Evolutionary conservation across 1,140 invertebrate species (phyloP), one percentile per base, ranked within the genome.

Genomic region (Scaptodrosophila lebanonensis): DNA sequence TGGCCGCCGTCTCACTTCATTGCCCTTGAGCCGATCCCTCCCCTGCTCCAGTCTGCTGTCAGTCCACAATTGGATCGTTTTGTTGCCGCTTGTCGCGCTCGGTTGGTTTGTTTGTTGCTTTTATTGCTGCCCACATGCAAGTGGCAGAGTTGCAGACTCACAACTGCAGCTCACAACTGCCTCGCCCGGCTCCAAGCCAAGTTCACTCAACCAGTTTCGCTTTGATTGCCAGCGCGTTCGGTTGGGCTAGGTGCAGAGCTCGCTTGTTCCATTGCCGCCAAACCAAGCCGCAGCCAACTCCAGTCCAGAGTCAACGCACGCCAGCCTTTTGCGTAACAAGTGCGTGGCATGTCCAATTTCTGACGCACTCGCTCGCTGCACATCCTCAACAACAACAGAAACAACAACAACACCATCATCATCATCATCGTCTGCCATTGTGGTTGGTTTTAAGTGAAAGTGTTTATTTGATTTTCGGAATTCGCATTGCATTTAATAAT

Each of bases 141-240:
- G 43, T 8, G n/a, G 43, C 9, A 15, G 32, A 43, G 58, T 44
- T 33, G 50, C 54, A 48, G 44, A 32, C 45, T 33, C 27, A 40
- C 47, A 35, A 12, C 44, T 39, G 45, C 45, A 50, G 38, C 29
- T 38, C 42, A 58, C 52, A 67, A 52, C 60, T 30, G 35, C 39
- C 43, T 36, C 40, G 35, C 44, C 25, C 20, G 35, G n/a, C 9
- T 11, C n/a, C 4, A 35, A 35, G 13, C 32, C 65, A 79, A 68
- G 73, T 79, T 73, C 73, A 77, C 42, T 73, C 59, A 68, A 77
- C 73, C 68, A 77, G 68, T 79, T 77, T 67, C 53, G 32, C 36
- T 67, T 77, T 60, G 59, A 27, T 44, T 47, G 68, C 59, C 68
- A 79, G 56, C 73, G 79, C 54, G 73, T 77, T 77, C 75, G 68